Base-by-base conservation (phyloP, 1,140 invertebrate species). In the Calephelis virginiensis region DNA sequence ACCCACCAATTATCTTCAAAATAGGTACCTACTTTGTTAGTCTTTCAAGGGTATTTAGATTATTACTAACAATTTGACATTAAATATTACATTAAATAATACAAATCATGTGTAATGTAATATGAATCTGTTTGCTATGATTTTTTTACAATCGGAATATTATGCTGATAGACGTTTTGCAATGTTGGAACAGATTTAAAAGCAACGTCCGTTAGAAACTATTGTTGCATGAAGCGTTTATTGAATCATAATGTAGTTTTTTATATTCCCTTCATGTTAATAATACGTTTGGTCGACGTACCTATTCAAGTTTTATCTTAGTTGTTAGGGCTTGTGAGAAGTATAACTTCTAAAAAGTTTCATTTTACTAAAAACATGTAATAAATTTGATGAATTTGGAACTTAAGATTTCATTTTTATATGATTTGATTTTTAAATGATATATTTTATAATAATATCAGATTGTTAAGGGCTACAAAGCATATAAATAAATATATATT, bases 161-260 rank as follows among this genome's bases (percentile, higher is more conserved):
- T 37, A 38, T 10, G 53, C 53, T 59, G 53, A 59, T 59, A 59
- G 8, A 38, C 6, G 28, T 59, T 59, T 59, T 37, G 53, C 53
- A 59, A 59, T 59, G 28, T 38, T n/a, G 28, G 12, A 12, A 37
- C 12, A 11, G 14, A 59, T 59, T 59, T 59, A 59, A 59, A 50
- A 56, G 50, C 14, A 56, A 56, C 50, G 50, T 56, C 50, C 50
- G 50, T 56, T 56, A 56, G 11, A 56, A 37, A 37, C 9, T 56
- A 12, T 56, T 56, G 10, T 17, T 53, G 49, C 11, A 8, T 56
- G 50, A 6, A 14, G 50, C 17, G 14, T 56, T 56, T 37, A 28
- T 8, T 56, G 4, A 56, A 56, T 56, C 17, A 56, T 37, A 56
- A 56, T 3, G 17, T 14, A 53, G 50, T 53, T 50, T 53, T 12